phyloP scores from a whole-genome alignment of 2,113 vertebrate species.

The Serinus canaria region DNA sequence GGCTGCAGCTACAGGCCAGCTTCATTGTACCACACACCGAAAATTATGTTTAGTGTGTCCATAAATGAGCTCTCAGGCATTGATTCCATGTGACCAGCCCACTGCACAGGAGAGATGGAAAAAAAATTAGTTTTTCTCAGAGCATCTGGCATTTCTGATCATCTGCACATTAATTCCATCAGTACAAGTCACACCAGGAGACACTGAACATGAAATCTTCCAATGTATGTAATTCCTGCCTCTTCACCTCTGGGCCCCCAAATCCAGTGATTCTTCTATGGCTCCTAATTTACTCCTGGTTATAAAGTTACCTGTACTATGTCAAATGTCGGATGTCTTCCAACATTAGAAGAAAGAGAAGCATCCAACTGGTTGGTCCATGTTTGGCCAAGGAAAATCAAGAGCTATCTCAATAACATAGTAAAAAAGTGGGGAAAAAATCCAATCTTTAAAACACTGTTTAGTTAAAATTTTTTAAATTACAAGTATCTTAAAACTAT shows the following conservation, averaged over 20 bases:
- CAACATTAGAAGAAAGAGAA: not conserved
- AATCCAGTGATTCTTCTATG: not conserved
- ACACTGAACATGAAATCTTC: not conserved
- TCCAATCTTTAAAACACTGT: conserved; percentile 15
- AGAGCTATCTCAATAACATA: not conserved
- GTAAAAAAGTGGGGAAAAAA: not conserved
- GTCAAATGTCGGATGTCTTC: not conserved
- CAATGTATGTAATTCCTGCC: not conserved
- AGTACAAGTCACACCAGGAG: not conserved
- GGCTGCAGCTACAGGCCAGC: not conserved
- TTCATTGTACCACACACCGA: not conserved
- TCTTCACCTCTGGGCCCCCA: not conserved
- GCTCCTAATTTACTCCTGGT: not conserved
- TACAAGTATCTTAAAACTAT: conserved; percentile 36
- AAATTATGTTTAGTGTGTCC: not conserved
- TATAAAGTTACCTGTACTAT: not conserved
- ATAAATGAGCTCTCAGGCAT: not conserved
- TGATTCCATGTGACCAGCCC: not conserved
- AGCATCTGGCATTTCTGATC: not conserved
- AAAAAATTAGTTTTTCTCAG: not conserved
- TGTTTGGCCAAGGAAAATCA: not conserved
- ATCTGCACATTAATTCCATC: not conserved
- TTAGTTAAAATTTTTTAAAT: conserved; percentile 38
- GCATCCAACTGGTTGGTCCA: not conserved
- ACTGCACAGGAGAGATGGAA: not conserved